These are phyloP conservation scores for Pseudopodoces humilis DNA, from an alignment of 2,113 vertebrate species.

Conservation along the genomic window DNA sequence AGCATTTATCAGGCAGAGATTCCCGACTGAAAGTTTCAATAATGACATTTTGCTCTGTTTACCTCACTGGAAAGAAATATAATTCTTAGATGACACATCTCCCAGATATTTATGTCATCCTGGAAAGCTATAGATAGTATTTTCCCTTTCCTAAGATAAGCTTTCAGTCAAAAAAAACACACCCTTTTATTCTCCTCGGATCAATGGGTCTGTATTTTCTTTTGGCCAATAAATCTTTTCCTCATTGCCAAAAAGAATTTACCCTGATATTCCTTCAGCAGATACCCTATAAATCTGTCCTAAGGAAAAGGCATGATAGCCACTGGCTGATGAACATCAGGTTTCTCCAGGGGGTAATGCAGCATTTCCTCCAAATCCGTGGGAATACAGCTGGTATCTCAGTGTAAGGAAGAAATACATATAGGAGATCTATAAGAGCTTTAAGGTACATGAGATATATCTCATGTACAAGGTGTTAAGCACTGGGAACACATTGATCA, in stretches of 20 bases:
- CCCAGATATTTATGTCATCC: slow-evolving; percentile 3
- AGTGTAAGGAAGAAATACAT: not conserved
- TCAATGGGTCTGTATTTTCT: not conserved
- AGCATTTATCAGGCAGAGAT: not conserved
- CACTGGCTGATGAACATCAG: not conserved
- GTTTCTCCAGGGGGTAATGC: not conserved
- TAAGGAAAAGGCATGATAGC: not conserved
- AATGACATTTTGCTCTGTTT: not conserved
- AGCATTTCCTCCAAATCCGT: not conserved
- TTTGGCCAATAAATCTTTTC: not conserved
- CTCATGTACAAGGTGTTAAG: not conserved
- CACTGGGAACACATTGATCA: not conserved
- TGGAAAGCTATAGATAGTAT: not conserved
- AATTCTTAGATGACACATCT: not conserved
- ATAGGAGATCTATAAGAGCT: not conserved
- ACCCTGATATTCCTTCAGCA: not conserved
- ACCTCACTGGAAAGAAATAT: not conserved
- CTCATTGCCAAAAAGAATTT: not conserved
- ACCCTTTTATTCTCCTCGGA: not conserved
- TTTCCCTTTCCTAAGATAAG: not conserved
- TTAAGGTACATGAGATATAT: not conserved
- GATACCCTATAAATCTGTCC: not conserved
- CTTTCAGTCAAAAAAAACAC: not conserved
- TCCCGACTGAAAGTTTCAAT: not conserved
- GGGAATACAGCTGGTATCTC: not conserved